Evolutionary conservation across 2,113 vertebrate species (phyloP).

Genomic region (Corythoichthys haematopterus): DNA sequence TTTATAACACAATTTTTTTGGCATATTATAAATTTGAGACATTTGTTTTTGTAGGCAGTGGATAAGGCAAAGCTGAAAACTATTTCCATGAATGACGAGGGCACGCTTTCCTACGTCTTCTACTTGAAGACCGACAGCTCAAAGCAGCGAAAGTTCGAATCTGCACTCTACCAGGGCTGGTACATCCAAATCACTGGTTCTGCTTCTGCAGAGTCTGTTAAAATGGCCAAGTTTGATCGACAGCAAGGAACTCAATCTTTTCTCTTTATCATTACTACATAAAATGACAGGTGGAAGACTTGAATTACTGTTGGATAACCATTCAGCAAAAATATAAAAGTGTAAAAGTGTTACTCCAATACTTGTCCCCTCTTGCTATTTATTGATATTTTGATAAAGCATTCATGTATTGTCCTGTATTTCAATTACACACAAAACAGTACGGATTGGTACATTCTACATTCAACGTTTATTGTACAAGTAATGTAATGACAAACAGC

Average conservation of each 20-base stretch:
- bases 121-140: slow-evolving; percentile 54
- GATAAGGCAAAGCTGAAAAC: slow-evolving; percentile 42
- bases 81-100: slow-evolving; percentile 43
- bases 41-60: slow-evolving; percentile 38
- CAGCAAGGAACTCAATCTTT: not conserved
- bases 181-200: slow-evolving; percentile 50
- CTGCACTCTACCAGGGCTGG: slow-evolving; percentile 52
- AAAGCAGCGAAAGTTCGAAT: slow-evolving; percentile 53
- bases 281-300: not conserved
- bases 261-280: slow-evolving; percentile 53
- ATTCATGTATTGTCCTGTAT: not conserved
- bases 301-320: too few relatives aligned
- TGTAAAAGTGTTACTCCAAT: too few relatives aligned
- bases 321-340: too few relatives aligned
- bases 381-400: not conserved
- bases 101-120: slow-evolving; percentile 58
- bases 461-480: not conserved
- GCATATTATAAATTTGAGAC: not conserved
- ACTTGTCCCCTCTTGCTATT: not conserved
- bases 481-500: not conserved
- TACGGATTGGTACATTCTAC: not conserved
- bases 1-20: too few relatives aligned
- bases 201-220: slow-evolving; percentile 12
- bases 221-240: not conserved
- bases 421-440: not conserved